Evolutionary conservation across 2,113 vertebrate species (phyloP).

Genomic region (Chiloscyllium plagiosum): DNA sequence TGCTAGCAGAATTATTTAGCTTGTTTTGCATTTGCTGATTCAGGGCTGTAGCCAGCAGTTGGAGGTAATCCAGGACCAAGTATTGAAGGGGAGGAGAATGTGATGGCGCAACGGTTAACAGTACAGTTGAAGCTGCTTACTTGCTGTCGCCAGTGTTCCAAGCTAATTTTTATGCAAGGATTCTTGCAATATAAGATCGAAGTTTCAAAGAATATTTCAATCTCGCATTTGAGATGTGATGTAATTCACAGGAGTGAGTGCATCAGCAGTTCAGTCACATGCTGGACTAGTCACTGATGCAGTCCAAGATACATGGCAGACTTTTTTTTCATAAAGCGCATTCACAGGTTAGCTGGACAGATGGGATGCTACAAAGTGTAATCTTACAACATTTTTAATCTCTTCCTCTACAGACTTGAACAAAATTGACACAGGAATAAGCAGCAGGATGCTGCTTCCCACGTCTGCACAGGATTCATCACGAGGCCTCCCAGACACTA

Average conservation of each 20-base stretch:
- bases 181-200: conserved; percentile 52
- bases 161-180: conserved; percentile 41
- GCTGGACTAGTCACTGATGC: conserved; percentile 90
- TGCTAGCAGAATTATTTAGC: conserved; percentile 60
- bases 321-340: conserved; percentile 48
- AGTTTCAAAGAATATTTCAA: conserved; percentile 27
- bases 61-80: conserved; percentile 74
- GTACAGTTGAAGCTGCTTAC: conserved; percentile 62
- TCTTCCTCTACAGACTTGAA: conserved; percentile 62
- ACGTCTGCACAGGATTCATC: conserved; percentile 76
- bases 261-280: conserved; percentile 97
- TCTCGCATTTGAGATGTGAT: conserved; percentile 62
- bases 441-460: conserved; percentile 95
- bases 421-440: conserved; percentile 76
- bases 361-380: conserved; percentile 23
- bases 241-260: conserved; percentile 87
- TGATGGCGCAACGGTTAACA: conserved; percentile 56
- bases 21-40: conserved; percentile 69
- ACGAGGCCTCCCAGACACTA: conserved; percentile 74
- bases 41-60: conserved; percentile 69
- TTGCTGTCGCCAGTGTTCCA: conserved; percentile 38
- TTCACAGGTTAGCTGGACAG: conserved; percentile 51
- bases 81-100: conserved; percentile 59
- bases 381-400: conserved; percentile 38
- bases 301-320: conserved; percentile 77